phyloP scores from a whole-genome alignment of 1,140 invertebrate species.

The Mycetomoellerius zeteki region DNA sequence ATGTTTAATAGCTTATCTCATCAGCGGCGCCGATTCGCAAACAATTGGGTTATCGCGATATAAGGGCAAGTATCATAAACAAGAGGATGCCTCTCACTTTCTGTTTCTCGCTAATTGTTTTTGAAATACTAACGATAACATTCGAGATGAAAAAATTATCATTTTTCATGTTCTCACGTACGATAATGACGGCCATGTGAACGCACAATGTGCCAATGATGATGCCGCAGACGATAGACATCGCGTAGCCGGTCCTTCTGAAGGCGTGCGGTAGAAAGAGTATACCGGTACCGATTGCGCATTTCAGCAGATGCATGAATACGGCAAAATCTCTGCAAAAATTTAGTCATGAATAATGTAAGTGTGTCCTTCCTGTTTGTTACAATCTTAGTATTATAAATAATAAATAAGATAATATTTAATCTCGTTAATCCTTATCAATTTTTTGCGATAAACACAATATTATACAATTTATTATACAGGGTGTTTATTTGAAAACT shows the following conservation, averaged over 20 bases:
- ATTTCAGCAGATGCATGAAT: constrained; percentile 87
- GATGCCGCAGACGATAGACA: constrained; percentile 84
- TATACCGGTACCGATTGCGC: constrained; percentile 88
- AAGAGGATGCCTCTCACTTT: background rate
- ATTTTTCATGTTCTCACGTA: constrained; percentile 72
- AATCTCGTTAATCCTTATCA: too few species aligned
- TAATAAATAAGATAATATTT: constrained; percentile 11
- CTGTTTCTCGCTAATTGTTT: background rate
- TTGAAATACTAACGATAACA: background rate
- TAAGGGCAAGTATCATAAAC: background rate
- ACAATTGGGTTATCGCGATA: constrained; percentile 8
- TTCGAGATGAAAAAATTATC: background rate
- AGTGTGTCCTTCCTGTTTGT: background rate
- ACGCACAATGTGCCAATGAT: constrained; percentile 85
- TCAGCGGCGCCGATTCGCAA: background rate
- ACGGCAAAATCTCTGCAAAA: constrained; percentile 83
- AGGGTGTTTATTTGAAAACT: too few species aligned
- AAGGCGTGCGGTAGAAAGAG: constrained; percentile 89
- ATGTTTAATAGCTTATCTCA: constrained; percentile 13
- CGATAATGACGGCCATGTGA: constrained; percentile 86
- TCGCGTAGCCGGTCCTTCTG: constrained; percentile 88
- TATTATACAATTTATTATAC: too few species aligned
- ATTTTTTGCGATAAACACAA: too few species aligned
- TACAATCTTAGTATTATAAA: too few species aligned
- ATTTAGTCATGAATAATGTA: background rate